Evolutionary conservation across 2,888 invertebrate genomes (phyloP).

Genomic region (Aphrophora alni): DNA sequence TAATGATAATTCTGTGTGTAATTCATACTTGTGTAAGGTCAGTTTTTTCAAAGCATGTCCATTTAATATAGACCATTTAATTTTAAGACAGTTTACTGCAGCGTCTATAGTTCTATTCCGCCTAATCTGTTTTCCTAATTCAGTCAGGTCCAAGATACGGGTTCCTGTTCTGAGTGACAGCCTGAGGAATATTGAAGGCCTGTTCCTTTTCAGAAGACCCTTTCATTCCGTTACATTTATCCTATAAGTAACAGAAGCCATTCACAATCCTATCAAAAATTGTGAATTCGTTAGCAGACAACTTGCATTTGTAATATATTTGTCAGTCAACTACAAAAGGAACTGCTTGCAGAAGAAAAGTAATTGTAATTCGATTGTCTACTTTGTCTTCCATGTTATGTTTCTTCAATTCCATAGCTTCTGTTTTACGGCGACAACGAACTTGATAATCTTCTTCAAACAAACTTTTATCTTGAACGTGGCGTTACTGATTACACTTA

Average conservation of each 20-base stretch:
- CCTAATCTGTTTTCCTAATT: slow-evolving; percentile 26
- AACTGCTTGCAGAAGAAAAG: slow-evolving; percentile 43
- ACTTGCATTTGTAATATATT: slow-evolving; percentile 28
- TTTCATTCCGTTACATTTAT: slow-evolving; percentile 28
- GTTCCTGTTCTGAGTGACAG: too few relatives aligned
- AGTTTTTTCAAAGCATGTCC: slow-evolving; percentile 39
- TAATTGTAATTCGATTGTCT: slow-evolving; percentile 20
- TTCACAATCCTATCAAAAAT: slow-evolving; percentile 18
- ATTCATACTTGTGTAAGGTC: slow-evolving; percentile 38
- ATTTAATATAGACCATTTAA: slow-evolving; percentile 41
- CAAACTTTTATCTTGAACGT: slow-evolving; percentile 33
- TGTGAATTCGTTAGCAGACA: slow-evolving; percentile 29
- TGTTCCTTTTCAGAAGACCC: slow-evolving; percentile 30
- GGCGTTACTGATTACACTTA: slow-evolving; percentile 40
- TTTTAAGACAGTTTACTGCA: slow-evolving; percentile 12
- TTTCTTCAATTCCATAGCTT: slow-evolving; percentile 39
- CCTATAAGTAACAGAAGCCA: slow-evolving; percentile 29
- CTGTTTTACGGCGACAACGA: slow-evolving; percentile 24
- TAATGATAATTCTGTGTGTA: slow-evolving; percentile 7
- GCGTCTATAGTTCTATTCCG: slow-evolving; percentile 28
- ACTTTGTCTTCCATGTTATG: slow-evolving; percentile 17
- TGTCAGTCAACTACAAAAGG: slow-evolving; percentile 22
- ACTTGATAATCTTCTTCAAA: slow-evolving; percentile 33
- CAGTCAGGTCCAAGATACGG: slow-evolving; percentile 38
- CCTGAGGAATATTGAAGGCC: slow-evolving; percentile 25